A percentile compares a stretch with the other conserved stretches of the same genome.
Evolutionary conservation across 2,113 vertebrate species (phyloP).

Genomic region (Xiphophorus hellerii): DNA sequence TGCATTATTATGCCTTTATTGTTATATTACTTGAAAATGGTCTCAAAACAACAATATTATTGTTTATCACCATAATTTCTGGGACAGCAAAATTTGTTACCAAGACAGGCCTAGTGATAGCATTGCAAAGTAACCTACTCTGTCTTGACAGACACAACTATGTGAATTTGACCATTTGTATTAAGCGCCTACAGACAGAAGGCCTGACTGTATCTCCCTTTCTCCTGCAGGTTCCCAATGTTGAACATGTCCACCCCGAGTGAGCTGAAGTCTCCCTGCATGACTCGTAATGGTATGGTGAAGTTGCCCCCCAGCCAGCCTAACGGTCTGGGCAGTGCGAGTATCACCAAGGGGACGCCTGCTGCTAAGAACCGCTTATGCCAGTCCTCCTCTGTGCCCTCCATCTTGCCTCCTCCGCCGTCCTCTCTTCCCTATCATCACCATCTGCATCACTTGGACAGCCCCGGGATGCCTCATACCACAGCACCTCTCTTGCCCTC

Average conservation of each 20-base stretch:
- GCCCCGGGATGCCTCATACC: conserved; percentile 72
- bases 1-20: too few relatives aligned
- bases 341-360: conserved; percentile 98
- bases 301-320: conserved; percentile 92
- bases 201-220: conserved; percentile 6
- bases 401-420: conserved; percentile 84
- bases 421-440: conserved; percentile 84
- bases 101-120: too few relatives aligned
- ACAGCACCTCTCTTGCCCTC: conserved; percentile 85
- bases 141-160: too few relatives aligned
- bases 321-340: conserved; percentile 94
- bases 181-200: too few relatives aligned
- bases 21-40: too few relatives aligned
- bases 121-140: too few relatives aligned
- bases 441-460: conserved; percentile 79
- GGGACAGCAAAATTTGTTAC: too few relatives aligned
- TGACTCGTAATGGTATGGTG: conserved; percentile 95
- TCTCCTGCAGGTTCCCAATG: conserved; percentile 74
- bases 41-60: too few relatives aligned
- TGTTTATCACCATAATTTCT: too few relatives aligned
- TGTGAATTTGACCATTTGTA: too few relatives aligned
- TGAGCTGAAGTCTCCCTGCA: conserved; percentile 95
- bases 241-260: conserved; percentile 84
- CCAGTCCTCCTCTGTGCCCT: conserved; percentile 93
- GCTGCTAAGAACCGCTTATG: conserved; percentile 97